Base-by-base conservation (phyloP, 2,113 vertebrate species). In the Pomatorhinus ruficollis region DNA sequence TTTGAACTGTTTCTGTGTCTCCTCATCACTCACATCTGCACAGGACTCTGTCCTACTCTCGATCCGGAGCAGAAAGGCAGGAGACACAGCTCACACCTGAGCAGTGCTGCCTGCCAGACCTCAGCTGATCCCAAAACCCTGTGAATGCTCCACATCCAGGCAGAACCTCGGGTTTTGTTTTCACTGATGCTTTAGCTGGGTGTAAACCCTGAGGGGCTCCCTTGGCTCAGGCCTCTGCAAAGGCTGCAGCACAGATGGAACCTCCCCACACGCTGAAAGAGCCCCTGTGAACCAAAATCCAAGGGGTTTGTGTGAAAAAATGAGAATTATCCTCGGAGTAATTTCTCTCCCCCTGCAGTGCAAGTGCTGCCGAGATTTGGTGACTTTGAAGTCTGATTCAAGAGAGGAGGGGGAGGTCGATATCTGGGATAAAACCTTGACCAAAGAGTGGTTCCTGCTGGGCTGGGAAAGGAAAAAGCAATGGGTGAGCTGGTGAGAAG, bases 311-410 rank as follows among this genome's bases (percentile, higher is more conserved):
- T 3, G 3, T 47, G 60, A 24, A 68, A 90, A 92, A 72, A 61
- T 7, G 35, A 87, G 44, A 91, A 20, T 64, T 71, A 12, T 81
- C 83, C 86, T 45, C 22, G 2, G n/a, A 9, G 49, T 65, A 20
- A 87, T 89, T 89, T 60, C 72, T 89, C 87, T 96, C 57, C 33
- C 79, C 45, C 57, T 85, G 71, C 78, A 76, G 70, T 61, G 65
- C 66, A 66, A 89, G n/a, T 18, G 74, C 57, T 61, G 87, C 53
- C 35, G 71, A 69, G 70, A 33, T 61, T n/a, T 47, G 31, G 65
- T 79, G 92, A 9, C 89, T 96, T 93, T 95, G 93, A 93, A 89
- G 78, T 87, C 9, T 53, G 81, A 79, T n/a, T 74, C 53, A 42
- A 74, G 74, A 63, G 50, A 42, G 42, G 74, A 84, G 70, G 1